phyloP scores from a whole-genome alignment of 2,888 invertebrate species.

The Neria commutata region DNA sequence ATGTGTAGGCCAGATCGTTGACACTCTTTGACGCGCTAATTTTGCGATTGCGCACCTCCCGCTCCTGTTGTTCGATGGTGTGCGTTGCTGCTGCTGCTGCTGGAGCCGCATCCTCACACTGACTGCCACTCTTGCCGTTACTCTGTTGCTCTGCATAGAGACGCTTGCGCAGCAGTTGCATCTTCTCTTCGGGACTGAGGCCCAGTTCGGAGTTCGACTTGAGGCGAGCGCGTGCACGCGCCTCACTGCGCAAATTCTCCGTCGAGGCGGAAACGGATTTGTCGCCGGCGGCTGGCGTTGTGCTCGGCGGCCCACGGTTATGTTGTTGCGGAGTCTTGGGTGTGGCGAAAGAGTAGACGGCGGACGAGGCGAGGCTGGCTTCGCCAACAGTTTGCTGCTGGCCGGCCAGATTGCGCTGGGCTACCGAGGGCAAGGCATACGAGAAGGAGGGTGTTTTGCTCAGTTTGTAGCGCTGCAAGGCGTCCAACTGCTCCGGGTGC shows the following conservation, averaged over 20 bases:
- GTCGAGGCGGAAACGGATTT: conserved; percentile 55
- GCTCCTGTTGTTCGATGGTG: not conserved
- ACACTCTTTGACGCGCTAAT: conserved; percentile 62
- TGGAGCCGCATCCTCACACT: not conserved
- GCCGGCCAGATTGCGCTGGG: conserved; percentile 29
- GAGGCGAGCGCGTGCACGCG: conserved; percentile 69
- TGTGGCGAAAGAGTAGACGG: conserved; percentile 11
- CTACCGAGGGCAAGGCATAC: conserved; percentile 26
- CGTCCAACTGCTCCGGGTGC: conserved; percentile 43
- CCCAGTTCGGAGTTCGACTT: conserved; percentile 78
- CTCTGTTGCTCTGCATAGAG: conserved; percentile 47
- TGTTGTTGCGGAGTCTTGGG: conserved; percentile 25
- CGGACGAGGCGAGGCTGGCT: conserved; percentile 9
- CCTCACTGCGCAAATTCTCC: conserved; percentile 69
- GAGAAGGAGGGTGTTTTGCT: conserved; percentile 60
- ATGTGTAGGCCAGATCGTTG: conserved; percentile 55
- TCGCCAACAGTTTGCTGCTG: conserved; percentile 26
- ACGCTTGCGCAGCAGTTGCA: conserved; percentile 64
- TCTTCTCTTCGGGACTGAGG: conserved; percentile 72
- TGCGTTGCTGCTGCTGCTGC: not conserved
- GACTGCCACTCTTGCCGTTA: conserved; percentile 8
- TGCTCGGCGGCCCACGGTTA: conserved; percentile 13
- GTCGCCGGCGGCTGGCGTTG: conserved; percentile 21
- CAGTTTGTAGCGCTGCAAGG: conserved; percentile 50
- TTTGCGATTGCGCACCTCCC: conserved; percentile 53